phyloP scores from a whole-genome alignment of 2,888 invertebrate genomes.

The Nebria salina region DNA sequence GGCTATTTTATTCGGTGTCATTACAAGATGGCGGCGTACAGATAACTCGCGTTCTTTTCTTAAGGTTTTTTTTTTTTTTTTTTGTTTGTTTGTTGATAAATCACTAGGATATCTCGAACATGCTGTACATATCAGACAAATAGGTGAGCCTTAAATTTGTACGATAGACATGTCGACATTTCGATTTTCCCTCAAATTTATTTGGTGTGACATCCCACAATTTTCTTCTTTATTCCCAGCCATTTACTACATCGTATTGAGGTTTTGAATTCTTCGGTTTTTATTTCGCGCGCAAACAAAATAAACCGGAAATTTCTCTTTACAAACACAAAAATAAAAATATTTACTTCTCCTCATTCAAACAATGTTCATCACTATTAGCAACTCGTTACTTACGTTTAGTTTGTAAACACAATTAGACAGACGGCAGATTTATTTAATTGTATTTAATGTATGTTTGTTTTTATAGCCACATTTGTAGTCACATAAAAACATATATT shows the following conservation, averaged over 20 bases:
- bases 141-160: background rate
- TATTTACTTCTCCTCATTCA: background rate
- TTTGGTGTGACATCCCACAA: background rate
- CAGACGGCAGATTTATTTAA: too few relatives aligned
- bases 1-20: background rate
- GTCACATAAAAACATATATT: too few relatives aligned
- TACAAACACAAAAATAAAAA: background rate
- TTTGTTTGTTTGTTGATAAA: background rate
- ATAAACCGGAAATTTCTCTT: background rate
- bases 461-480: too few relatives aligned
- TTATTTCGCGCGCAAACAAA: background rate
- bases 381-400: background rate
- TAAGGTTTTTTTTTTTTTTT: background rate
- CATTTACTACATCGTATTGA: background rate
- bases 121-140: background rate
- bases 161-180: conserved; percentile 1
- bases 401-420: background rate
- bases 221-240: background rate
- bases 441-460: too few relatives aligned
- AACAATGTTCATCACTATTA: background rate
- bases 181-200: background rate
- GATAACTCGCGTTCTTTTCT: background rate
- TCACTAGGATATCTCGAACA: background rate
- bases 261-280: background rate
- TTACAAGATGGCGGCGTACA: conserved; percentile 1